Base-by-base conservation (phyloP, 2,888 invertebrate species). In the Elgonia sp. region DNA sequence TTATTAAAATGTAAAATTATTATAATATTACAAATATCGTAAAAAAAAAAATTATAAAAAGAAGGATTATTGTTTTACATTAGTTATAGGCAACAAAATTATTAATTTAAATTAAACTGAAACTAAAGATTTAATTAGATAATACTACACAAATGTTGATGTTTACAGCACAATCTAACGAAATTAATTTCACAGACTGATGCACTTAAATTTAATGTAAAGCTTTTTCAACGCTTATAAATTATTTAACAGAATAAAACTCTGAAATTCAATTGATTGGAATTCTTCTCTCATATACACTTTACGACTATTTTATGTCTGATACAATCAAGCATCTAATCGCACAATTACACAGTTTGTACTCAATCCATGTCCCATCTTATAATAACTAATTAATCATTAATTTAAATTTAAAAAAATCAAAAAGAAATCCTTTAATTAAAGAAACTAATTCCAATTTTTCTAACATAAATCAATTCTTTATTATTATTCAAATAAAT, bases 81-180 rank as follows among this genome's bases (percentile, higher is more conserved):
- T 57, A 57, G 20, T 57, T 57, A 12, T 6, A 20, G 39, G 37
- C 67, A 65, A 39, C 40, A 40, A 65, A 65, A 67, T 67, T 46
- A 46, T 20, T 67, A 67, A 67, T 67, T 67, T 67, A 67, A 67
- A 42, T 40, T 46, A 67, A 46, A 67, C 46, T 67, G 42, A 67
- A 67, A 42, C 67, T 67, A 12, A 20, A 67, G 42, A 42, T 67
- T 40, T 67, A 67, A 67, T 67, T 67, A 67, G 67, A 42, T 42
- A 29, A 46, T 16, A 46, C 57, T 21, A 57, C 57, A 57, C 57
- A 57, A 10, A 21, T 57, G 57, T 57, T 57, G 57, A 57, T 57
- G 57, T 57, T 57, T 57, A 57, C 57, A 20, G 57, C 57, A 57
- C 57, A 57, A 57, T 57, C 20, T 57, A 57, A 20, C 57, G 57